These are phyloP conservation scores for Lasioglossum zephyrum DNA, from an alignment of 2,888 invertebrate genomes.

Conservation along the genomic window DNA sequence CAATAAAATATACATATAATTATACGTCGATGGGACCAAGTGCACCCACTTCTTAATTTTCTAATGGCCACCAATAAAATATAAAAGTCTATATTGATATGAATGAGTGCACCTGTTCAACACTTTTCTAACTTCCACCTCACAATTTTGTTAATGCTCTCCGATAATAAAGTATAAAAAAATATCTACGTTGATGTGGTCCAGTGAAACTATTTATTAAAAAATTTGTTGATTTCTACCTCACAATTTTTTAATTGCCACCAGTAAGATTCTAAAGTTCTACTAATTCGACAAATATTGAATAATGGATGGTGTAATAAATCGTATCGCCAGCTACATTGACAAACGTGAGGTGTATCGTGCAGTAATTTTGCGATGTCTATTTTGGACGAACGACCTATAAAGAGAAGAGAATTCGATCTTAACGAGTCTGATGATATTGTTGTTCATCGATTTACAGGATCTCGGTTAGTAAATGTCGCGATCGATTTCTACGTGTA, in stretches of 20 bases:
- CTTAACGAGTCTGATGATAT: neutral
- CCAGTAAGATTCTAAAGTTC: neutral
- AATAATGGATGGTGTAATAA: neutral
- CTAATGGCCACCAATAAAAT: neutral
- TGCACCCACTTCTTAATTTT: neutral
- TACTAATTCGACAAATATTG: neutral
- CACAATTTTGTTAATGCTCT: neutral
- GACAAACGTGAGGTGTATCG: too few species aligned
- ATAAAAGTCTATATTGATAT: too few species aligned
- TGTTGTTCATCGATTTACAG: neutral
- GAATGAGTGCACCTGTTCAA: neutral
- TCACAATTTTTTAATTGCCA: neutral
- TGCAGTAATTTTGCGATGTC: neutral
- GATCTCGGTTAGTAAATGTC: neutral
- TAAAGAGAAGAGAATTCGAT: neutral
- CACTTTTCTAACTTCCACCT: neutral
- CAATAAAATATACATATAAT: too few species aligned
- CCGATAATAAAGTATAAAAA: neutral
- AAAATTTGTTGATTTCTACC: too few species aligned
- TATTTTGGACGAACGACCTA: neutral
- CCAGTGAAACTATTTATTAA: too few species aligned
- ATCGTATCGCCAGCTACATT: too few species aligned
- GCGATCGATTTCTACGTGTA: neutral
- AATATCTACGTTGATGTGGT: too few species aligned
- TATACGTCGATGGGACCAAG: too few species aligned